A percentile compares a stretch with the other conserved stretches of the same genome.
phyloP scores from a whole-genome alignment of 2,797 vertebrate genomes.

The Erethizon dorsatum region DNA sequence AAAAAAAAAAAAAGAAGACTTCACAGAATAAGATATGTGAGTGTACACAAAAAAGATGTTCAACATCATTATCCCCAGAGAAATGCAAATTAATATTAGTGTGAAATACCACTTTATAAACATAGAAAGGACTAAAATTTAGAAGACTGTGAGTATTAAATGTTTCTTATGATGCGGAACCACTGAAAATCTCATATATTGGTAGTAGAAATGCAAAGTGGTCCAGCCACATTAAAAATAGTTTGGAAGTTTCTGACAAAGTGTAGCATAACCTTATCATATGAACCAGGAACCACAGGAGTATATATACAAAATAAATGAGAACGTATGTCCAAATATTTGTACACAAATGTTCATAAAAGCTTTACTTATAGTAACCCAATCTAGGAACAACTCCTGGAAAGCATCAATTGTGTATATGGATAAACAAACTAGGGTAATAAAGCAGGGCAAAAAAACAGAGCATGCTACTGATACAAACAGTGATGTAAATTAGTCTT shows the following conservation, averaged over 20 bases:
- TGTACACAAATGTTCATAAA: not conserved
- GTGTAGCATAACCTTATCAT: not conserved
- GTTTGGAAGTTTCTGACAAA: not conserved
- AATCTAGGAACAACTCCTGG: not conserved
- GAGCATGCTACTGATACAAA: not conserved
- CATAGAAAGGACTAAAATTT: not conserved
- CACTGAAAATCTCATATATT: not conserved
- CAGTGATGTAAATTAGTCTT: not conserved
- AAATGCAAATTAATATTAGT: not conserved
- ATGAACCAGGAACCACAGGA: not conserved
- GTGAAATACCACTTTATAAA: not conserved
- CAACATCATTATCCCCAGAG: not conserved
- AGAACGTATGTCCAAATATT: not conserved
- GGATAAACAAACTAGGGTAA: not conserved
- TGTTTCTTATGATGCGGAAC: not conserved
- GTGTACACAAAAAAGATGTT: not conserved
- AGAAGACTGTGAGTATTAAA: not conserved
- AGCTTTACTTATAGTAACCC: not conserved
- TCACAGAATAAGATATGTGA: not conserved
- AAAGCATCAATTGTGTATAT: not conserved
- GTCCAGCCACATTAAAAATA: not conserved
- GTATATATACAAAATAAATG: not conserved
- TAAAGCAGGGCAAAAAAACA: not conserved
- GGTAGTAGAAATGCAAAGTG: not conserved
- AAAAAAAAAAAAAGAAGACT: no score